Conservation (phyloP, 2,888 invertebrate genomes). For the Azorinus chamasolen region DNA sequence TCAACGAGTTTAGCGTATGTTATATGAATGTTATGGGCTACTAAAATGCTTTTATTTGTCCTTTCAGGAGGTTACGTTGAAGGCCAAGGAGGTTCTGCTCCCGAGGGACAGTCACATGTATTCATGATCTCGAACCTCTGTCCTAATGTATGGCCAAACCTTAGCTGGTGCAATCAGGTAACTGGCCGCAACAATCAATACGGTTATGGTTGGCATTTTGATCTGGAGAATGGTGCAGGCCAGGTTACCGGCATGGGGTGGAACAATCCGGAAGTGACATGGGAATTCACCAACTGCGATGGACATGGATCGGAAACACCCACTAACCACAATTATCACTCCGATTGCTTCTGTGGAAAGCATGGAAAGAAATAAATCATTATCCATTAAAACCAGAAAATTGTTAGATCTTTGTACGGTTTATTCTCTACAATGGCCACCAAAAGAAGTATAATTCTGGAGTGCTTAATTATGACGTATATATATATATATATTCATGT, state of each 20-base stretch:
- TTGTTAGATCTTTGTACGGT: too few relatives aligned
- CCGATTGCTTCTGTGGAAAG: constrained; percentile 47
- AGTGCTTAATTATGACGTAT: too few relatives aligned
- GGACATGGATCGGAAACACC: constrained; percentile 42
- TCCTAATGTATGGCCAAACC: constrained; percentile 69
- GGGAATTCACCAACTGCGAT: constrained; percentile 61
- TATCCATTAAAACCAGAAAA: too few relatives aligned
- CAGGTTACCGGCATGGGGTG: constrained; percentile 63
- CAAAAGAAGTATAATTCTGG: too few relatives aligned
- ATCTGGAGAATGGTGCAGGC: constrained; percentile 64
- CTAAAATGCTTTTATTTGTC: too few relatives aligned
- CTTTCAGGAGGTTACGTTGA: constrained; percentile 76
- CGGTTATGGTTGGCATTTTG: constrained; percentile 69
- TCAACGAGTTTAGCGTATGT: too few relatives aligned
- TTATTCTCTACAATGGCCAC: too few relatives aligned
- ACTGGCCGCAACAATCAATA: constrained; percentile 53
- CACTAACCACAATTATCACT: constrained; percentile 41
- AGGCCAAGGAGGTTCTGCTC: constrained; percentile 62
- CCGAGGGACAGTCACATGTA: constrained; percentile 40
- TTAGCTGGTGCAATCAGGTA: constrained; percentile 74
- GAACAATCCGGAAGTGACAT: constrained; percentile 74
- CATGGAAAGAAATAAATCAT: constrained; percentile 4
- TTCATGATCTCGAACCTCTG: constrained; percentile 80
- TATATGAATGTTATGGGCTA: too few relatives aligned
- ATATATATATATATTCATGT: too few relatives aligned